Conservation (phyloP, 2,888 invertebrate species). For the Seladonia tumulorum region DNA sequence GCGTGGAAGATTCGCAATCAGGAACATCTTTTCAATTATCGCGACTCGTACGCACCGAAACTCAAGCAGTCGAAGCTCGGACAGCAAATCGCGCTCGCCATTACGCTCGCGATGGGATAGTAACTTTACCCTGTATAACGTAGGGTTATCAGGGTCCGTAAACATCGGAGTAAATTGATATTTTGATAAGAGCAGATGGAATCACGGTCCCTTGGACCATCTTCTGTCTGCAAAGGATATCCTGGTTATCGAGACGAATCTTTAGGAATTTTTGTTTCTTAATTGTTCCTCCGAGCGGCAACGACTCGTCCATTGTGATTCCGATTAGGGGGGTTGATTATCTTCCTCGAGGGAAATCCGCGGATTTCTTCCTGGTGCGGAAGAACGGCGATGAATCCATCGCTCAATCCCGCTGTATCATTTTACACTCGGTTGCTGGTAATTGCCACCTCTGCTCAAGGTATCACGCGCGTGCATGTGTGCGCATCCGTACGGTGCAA, state of each 20-base stretch:
- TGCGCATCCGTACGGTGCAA: slow-evolving; percentile 4
- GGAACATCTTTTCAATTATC: no score
- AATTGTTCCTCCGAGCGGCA: neutral
- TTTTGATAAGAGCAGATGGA: no score
- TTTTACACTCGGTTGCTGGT: slow-evolving; percentile 55
- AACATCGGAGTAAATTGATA: neutral
- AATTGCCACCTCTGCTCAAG: slow-evolving; percentile 44
- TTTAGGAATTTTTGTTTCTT: neutral
- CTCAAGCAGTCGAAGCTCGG: neutral
- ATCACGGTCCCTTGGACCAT: no score
- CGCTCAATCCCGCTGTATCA: slow-evolving; percentile 50
- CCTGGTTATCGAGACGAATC: neutral
- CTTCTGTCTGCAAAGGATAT: no score
- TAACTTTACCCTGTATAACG: no score
- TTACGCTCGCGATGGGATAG: neutral
- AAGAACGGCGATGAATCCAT: slow-evolving; percentile 26
- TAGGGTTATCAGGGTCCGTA: no score
- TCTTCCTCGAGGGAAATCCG: neutral
- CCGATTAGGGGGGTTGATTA: neutral
- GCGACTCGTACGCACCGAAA: neutral
- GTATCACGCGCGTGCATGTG: slow-evolving; percentile 20
- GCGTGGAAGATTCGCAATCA: neutral
- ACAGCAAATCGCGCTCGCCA: neutral
- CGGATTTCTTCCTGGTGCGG: slow-evolving; percentile 10
- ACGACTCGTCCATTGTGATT: neutral